phyloP scores from a whole-genome alignment of 37 sponge, comb jelly and placozoan species.

The Mnemiopsis leidyi region DNA sequence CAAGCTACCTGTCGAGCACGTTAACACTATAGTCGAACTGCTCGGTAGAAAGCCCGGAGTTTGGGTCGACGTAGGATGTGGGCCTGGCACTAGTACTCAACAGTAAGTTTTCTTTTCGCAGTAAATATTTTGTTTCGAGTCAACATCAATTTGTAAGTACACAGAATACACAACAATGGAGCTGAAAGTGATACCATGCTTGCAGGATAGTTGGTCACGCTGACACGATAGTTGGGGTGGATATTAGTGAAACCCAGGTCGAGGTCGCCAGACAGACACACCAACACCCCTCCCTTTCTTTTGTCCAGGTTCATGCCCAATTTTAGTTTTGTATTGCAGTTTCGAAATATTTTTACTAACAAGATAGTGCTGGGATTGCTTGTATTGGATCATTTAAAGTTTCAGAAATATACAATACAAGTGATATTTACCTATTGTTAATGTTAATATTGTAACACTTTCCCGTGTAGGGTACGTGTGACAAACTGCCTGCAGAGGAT shows the following conservation, averaged over 20 bases:
- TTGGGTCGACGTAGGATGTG: conserved; percentile 62
- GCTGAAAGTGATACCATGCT: background rate
- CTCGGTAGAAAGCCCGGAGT: background rate
- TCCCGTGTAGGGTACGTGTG: conserved; percentile 36
- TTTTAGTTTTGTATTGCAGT: too few species aligned
- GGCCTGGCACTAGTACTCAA: conserved; percentile 43
- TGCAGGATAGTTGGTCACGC: conserved; percentile 30
- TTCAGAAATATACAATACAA: too few species aligned
- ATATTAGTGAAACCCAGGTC: background rate
- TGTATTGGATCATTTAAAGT: too few species aligned
- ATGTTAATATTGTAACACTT: too few species aligned
- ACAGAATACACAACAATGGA: too few species aligned
- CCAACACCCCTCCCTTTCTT: background rate
- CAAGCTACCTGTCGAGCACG: background rate
- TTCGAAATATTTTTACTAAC: too few species aligned
- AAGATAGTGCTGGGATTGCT: too few species aligned
- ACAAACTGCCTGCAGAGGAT: background rate
- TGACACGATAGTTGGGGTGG: background rate
- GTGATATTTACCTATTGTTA: too few species aligned
- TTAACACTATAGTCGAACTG: background rate
- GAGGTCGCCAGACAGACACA: background rate
- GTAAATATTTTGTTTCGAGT: too few species aligned
- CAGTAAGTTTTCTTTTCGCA: too few species aligned
- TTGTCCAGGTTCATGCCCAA: conserved; percentile 16
- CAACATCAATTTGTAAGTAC: too few species aligned